Base-by-base conservation (phyloP, 2,113 vertebrate genomes). In the Larimichthys crocea region DNA sequence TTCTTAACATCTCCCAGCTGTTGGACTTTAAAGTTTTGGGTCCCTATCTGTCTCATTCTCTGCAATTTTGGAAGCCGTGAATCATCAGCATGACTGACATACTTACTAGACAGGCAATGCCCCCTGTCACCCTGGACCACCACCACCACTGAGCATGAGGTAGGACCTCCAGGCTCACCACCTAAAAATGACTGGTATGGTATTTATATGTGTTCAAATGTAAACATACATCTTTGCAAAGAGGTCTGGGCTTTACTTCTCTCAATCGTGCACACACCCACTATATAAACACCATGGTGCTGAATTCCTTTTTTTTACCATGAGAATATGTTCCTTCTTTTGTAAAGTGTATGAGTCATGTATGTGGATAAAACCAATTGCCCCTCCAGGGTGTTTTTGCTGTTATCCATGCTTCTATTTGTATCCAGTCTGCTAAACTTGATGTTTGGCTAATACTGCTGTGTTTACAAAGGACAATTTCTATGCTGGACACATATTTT, bases 1-100 rank as follows among this genome's bases (percentile, higher is more conserved):
- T 31, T 72, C 66, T 53, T 86, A 88, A 92, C 74, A 29, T 84
- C 53, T 90, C 65, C 83, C 90, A 92, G 87, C 86, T 90, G 90
- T 74, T 68, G 40, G 46, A 61, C 48, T 85, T 75, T 44, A 49
- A 72, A 61, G 57, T 61, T 76, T 59, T 22, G 46, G 56, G 61
- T 86, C 49, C 42, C 59, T 49, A 10, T 31, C 48, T 0, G 59
- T 55, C 73, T 86, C 61, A 19, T 82, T 86, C 42, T 74, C 79
- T 85, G 86, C 84, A 68, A 84, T 86, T 90, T 84, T 78, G 82
- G 40, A 86, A 71, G 85, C 78, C 10, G 52, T 88, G 83, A 91
- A 86, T 91, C 90, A 81, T 82, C 24, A 50, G 53, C n/a, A 42
- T 11, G 64, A 49, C 76, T 86, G 83, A 91, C 89, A 74, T 83